Percentiles rank a stretch among this genome's conserved stretches.
These are phyloP conservation scores for Megaceryle maxima DNA, from an alignment of 2,113 vertebrate genomes.

Conservation along the genomic window DNA sequence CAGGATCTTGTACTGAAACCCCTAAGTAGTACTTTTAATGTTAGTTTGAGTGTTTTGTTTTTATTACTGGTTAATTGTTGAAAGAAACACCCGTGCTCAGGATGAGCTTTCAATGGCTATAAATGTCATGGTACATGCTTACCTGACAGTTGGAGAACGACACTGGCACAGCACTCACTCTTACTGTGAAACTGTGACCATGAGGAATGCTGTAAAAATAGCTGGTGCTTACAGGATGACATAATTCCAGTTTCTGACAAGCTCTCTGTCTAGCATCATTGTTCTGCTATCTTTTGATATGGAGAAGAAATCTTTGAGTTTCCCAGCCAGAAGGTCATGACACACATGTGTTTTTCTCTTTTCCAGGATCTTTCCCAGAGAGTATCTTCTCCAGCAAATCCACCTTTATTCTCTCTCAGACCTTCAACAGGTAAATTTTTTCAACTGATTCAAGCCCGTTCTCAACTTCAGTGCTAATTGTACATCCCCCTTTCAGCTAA, in stretches of 20 bases:
- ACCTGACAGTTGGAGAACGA: not conserved
- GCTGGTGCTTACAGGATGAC: not conserved
- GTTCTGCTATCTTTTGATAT: not conserved
- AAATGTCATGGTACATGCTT: not conserved
- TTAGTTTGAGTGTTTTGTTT: not conserved
- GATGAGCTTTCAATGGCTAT: not conserved
- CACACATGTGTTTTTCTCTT: not conserved
- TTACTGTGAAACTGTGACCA: not conserved
- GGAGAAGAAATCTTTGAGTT: not conserved
- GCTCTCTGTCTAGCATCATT: not conserved
- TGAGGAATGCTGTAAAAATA: not conserved
- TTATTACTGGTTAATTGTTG: not conserved
- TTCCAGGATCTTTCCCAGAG: constrained; percentile 93
- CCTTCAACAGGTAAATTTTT: constrained; percentile 90
- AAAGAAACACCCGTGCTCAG: not conserved
- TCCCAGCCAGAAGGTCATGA: not conserved
- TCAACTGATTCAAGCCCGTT: not conserved
- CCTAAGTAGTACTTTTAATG: not conserved
- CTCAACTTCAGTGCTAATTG: not conserved
- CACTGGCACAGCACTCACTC: not conserved
- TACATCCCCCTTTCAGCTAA: not conserved
- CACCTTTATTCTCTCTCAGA: constrained; percentile 96
- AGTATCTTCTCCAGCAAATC: constrained; percentile 97
- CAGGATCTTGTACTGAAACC: not conserved
- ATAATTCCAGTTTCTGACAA: not conserved